Conservation (phyloP, 2,113 vertebrate species). For the Zapornia atra region DNA sequence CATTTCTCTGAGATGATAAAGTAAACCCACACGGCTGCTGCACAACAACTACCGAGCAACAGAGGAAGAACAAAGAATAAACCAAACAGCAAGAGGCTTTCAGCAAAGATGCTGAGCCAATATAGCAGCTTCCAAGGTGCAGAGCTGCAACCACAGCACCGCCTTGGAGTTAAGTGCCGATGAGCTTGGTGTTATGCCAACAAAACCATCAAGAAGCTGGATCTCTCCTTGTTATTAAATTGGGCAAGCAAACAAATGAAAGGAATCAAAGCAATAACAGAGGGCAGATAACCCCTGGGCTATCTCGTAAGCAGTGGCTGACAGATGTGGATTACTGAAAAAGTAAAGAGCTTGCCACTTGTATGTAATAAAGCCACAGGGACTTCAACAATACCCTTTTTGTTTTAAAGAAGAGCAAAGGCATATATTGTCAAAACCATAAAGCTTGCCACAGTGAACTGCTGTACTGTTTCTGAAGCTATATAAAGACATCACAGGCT, state of each 20-base stretch:
- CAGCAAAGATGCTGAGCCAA: conserved; percentile 47
- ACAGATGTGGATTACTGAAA: conserved; percentile 70
- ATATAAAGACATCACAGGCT: conserved; percentile 68
- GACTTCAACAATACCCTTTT: conserved; percentile 55
- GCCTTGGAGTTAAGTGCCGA: background rate
- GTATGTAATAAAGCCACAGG: conserved; percentile 68
- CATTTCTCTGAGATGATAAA: conserved; percentile 34
- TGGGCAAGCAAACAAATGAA: conserved; percentile 64
- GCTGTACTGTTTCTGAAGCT: conserved; percentile 23
- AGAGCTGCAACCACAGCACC: conserved; percentile 2
- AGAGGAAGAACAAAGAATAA: conserved; percentile 48
- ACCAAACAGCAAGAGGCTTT: conserved; percentile 30
- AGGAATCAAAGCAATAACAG: conserved; percentile 67
- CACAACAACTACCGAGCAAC: conserved; percentile 38
- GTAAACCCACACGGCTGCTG: conserved; percentile 23
- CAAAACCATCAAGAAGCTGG: conserved; percentile 58
- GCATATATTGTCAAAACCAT: conserved; percentile 66
- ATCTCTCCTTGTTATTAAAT: conserved; percentile 66
- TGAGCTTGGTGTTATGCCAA: conserved; percentile 60
- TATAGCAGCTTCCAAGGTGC: background rate
- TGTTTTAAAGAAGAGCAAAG: conserved; percentile 65
- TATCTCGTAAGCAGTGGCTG: conserved; percentile 64
- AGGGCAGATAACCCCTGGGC: conserved; percentile 64
- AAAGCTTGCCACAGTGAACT: conserved; percentile 60
- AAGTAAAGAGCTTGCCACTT: conserved; percentile 69